Conservation (phyloP, 2,797 vertebrate genomes). For the Enteromius argenteus region DNA sequence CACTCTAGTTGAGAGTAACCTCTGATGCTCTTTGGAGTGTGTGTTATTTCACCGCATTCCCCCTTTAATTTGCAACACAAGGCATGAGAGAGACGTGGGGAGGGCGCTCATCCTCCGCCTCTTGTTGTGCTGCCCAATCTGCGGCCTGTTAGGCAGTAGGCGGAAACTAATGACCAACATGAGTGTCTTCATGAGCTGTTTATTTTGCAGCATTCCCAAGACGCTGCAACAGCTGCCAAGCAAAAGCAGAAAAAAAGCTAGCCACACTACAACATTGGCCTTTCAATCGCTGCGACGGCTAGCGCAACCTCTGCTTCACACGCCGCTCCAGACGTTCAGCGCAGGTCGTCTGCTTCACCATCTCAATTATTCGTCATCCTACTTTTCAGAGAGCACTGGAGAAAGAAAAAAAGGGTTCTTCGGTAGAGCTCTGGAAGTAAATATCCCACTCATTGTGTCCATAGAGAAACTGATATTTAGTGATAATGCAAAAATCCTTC, state of each 20-base stretch:
- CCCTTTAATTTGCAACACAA: slow-evolving; percentile 23
- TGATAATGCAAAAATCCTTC: background rate
- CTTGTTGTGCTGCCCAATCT: slow-evolving; percentile 30
- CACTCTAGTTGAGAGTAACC: slow-evolving; percentile 21
- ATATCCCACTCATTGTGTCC: background rate
- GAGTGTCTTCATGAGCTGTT: slow-evolving; percentile 65
- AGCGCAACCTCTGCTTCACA: background rate
- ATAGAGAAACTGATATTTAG: background rate
- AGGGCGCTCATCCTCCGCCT: slow-evolving; percentile 8
- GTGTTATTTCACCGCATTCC: slow-evolving; percentile 22
- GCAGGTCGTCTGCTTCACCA: slow-evolving; percentile 36
- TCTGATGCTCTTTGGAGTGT: slow-evolving; percentile 4
- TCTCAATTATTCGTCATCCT: background rate
- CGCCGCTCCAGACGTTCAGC: background rate
- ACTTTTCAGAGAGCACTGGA: background rate
- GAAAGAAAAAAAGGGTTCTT: background rate
- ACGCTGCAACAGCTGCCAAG: slow-evolving; percentile 58
- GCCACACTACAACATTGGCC: slow-evolving; percentile 1
- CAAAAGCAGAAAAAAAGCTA: slow-evolving; percentile 24
- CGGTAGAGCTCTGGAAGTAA: background rate
- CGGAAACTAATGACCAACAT: slow-evolving; percentile 44
- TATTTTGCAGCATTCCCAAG: slow-evolving; percentile 67
- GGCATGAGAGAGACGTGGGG: background rate
- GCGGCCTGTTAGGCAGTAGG: slow-evolving; percentile 38
- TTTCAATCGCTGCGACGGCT: slow-evolving; percentile 2